Evolutionary conservation across 2,888 invertebrate genomes (phyloP).

Genomic region (Portevinia maculata): DNA sequence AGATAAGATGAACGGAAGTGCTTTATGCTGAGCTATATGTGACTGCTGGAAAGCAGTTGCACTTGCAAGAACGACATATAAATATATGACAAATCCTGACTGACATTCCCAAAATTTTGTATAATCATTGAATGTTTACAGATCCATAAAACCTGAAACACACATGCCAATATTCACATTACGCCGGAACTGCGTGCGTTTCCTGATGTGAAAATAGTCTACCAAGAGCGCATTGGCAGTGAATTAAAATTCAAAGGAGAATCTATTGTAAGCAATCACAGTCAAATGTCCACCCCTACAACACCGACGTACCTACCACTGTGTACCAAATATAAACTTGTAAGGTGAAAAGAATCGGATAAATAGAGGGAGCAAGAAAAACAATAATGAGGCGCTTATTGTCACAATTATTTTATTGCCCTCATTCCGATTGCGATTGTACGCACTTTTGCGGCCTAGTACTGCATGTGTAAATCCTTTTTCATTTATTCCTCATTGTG

Average conservation of each 20-base stretch:
- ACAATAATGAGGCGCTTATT: conserved; percentile 83
- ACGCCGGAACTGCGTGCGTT: conserved; percentile 24
- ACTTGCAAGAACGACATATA: conserved; percentile 27
- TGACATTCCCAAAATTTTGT: conserved; percentile 51
- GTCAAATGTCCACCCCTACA: conserved; percentile 65
- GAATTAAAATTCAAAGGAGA: conserved; percentile 54
- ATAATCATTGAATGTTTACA: conserved; percentile 48
- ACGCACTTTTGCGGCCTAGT: conserved; percentile 71
- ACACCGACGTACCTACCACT: conserved; percentile 14
- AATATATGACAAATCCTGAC: conserved; percentile 69
- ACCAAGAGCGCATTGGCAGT: conserved; percentile 29
- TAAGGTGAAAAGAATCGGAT: conserved; percentile 61
- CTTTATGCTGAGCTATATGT: background rate
- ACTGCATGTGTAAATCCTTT: conserved; percentile 72
- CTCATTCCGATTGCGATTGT: conserved; percentile 72
- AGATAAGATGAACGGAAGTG: background rate
- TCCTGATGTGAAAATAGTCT: conserved; percentile 63
- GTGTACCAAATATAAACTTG: conserved; percentile 50
- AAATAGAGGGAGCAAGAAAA: conserved; percentile 57
- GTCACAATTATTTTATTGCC: conserved; percentile 82
- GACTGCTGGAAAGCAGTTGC: background rate
- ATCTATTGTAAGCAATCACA: conserved; percentile 47
- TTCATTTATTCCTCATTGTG: conserved; percentile 62
- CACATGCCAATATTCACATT: conserved; percentile 71
- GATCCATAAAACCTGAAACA: conserved; percentile 54